Evolutionary conservation across 1,140 invertebrate species (phyloP), one percentile per base, ranked within the genome.

Genomic region (Ceratina australensis): DNA sequence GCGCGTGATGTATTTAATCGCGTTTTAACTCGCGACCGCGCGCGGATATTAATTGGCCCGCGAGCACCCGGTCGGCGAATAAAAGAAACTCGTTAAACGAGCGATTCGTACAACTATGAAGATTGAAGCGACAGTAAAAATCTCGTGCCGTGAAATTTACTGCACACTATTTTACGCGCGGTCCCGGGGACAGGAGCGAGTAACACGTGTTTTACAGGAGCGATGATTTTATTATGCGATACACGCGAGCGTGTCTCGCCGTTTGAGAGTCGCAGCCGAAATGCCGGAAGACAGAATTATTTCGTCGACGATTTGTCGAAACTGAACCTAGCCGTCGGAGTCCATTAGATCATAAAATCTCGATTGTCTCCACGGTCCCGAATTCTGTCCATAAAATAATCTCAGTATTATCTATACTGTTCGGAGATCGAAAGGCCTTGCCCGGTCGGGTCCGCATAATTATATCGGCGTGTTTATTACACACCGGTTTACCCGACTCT

Each of bases 401-500:
- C 18, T 0, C 4, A 2, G 3, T 1, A 3, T 42, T 24, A 0
- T 8, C 16, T 42, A 42, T 42, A 42, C 3, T 42, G 33, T 28
- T 54, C 57, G 24, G 4, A 15, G 12, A 5, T 10, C 69, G 26
- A 54, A 16, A 12, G 22, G 54, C 75, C 79, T 81, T 76, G 81
- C 82, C 54, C 54, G 61, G 52, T 83, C 42, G 80, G 83, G 88
- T 86, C 89, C 82, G 84, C 85, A 90, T 91, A 90, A 91, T 91
- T 91, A 90, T 88, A 84, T 90, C 81, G 84, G 82, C 73, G 88
- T 87, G 89, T 91, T 91, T 91, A 91, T 91, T 88, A 81, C 85
- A 63, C n/a, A 71, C 82, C 77, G 72, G 80, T 85, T 83, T 42
- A 80, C 84, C 83, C 80, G 82, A 82, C 82, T n/a, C n/a, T 88